A percentile compares a stretch with the other conserved stretches of the same genome.
These are phyloP conservation scores for Pollenia angustigena DNA, from an alignment of 2,888 invertebrate species.

Conservation along the genomic window DNA sequence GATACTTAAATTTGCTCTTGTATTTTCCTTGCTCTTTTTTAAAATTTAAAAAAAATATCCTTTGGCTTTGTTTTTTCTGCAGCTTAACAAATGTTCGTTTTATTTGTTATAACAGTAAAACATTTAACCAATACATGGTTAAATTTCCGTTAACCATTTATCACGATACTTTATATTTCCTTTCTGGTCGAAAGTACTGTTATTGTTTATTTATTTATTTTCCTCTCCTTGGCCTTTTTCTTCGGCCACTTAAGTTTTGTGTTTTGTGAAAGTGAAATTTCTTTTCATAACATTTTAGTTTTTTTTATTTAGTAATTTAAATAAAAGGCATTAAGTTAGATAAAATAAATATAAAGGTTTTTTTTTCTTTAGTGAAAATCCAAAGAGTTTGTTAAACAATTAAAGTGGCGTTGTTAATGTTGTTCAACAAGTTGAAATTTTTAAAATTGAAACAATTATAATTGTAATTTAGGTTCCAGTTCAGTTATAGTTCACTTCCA, in stretches of 20 bases:
- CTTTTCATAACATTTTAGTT: conserved; percentile 12
- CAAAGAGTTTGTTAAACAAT: conserved; percentile 15
- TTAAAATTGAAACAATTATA: background rate
- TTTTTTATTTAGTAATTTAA: background rate
- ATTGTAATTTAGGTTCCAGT: background rate
- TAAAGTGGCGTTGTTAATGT: background rate
- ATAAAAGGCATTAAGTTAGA: conserved; percentile 12
- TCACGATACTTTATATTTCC: conserved; percentile 67
- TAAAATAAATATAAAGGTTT: background rate
- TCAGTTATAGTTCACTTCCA: no score
- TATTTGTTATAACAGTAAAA: conserved; percentile 40
- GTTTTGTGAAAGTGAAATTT: conserved; percentile 27
- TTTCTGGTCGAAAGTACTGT: no score
- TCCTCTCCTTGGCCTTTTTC: conserved; percentile 14
- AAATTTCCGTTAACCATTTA: conserved; percentile 66
- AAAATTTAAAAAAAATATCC: background rate
- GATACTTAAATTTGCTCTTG: no score
- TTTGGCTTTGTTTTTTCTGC: conserved; percentile 4
- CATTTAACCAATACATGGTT: no score
- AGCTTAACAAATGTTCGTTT: conserved; percentile 33
- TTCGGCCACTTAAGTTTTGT: conserved; percentile 39
- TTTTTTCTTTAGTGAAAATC: background rate
- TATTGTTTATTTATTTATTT: conserved; percentile 34
- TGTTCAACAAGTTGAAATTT: background rate
- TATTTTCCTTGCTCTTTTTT: no score